Evolutionary conservation across 2,888 invertebrate species (phyloP).

Genomic region (Acleris sparsana): DNA sequence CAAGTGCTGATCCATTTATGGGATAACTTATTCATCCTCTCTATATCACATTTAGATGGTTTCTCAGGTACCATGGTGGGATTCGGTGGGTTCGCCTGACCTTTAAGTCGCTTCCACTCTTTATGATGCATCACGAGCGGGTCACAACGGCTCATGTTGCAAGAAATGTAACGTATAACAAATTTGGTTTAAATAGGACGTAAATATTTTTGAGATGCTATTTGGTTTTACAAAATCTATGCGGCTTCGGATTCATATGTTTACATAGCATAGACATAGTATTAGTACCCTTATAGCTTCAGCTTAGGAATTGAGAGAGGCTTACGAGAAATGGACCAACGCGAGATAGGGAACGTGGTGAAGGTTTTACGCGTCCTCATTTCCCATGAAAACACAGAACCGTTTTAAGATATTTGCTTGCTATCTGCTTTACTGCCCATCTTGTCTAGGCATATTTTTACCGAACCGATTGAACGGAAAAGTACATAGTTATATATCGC

Average conservation of each 20-base stretch:
- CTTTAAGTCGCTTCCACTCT: conserved; percentile 60
- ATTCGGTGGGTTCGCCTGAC: conserved; percentile 40
- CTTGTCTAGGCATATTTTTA: too few relatives aligned
- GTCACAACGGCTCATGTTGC: conserved; percentile 38
- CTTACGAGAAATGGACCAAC: too few relatives aligned
- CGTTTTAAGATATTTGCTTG: too few relatives aligned
- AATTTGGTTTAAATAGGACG: background rate
- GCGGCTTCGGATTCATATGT: conserved; percentile 24
- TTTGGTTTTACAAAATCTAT: conserved; percentile 15
- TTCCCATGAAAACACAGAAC: too few relatives aligned
- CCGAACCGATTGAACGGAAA: too few relatives aligned
- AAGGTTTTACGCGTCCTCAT: too few relatives aligned
- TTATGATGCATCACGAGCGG: conserved; percentile 50
- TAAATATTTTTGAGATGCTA: background rate
- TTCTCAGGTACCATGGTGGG: conserved; percentile 36
- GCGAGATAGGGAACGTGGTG: too few relatives aligned
- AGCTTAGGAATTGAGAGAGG: too few relatives aligned
- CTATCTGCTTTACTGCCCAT: too few relatives aligned
- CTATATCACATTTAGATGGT: conserved; percentile 47
- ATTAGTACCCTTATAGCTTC: too few relatives aligned
- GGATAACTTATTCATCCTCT: conserved; percentile 54
- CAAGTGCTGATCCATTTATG: conserved; percentile 58
- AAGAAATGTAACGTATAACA: conserved; percentile 8
- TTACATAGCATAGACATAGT: too few relatives aligned
- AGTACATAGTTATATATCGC: too few relatives aligned